Evolutionary conservation across 2,888 invertebrate genomes (phyloP).

Genomic region (Rhogogaster chlorosoma): DNA sequence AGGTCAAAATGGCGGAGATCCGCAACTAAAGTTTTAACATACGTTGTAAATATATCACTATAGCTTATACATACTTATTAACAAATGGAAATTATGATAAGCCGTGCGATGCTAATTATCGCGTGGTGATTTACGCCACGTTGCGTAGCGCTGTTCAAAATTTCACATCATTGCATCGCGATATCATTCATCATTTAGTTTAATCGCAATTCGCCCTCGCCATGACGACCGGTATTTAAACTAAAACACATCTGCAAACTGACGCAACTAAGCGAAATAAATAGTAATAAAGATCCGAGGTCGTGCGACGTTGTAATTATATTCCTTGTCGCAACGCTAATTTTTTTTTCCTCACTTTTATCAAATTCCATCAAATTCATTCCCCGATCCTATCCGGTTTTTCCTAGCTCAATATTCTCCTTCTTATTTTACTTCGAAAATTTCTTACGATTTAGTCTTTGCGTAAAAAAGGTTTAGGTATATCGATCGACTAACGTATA

Average conservation of each 20-base stretch:
- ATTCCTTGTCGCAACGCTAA: not conserved
- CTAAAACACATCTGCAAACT: constrained; percentile 38
- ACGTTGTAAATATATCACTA: too few relatives aligned
- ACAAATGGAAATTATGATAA: not conserved
- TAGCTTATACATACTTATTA: too few relatives aligned
- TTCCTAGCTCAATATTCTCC: not conserved
- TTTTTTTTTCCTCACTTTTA: not conserved
- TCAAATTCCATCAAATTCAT: not conserved
- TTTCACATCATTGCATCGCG: not conserved
- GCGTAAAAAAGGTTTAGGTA: not conserved
- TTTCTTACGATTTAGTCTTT: not conserved
- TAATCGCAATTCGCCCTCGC: not conserved
- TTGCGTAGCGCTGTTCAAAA: not conserved
- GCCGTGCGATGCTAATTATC: too few relatives aligned
- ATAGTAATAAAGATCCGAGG: constrained; percentile 50
- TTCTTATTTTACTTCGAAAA: not conserved
- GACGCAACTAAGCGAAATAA: constrained; percentile 66
- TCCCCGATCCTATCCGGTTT: not conserved
- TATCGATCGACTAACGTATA: not conserved
- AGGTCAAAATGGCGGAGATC: constrained; percentile 74
- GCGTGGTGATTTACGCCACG: not conserved
- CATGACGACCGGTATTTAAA: constrained; percentile 18
- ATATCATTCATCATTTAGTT: not conserved
- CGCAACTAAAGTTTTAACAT: constrained; percentile 17
- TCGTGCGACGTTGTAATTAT: not conserved